phyloP scores from a whole-genome alignment of 2,113 vertebrate genomes.

The Nerophis ophidion region DNA sequence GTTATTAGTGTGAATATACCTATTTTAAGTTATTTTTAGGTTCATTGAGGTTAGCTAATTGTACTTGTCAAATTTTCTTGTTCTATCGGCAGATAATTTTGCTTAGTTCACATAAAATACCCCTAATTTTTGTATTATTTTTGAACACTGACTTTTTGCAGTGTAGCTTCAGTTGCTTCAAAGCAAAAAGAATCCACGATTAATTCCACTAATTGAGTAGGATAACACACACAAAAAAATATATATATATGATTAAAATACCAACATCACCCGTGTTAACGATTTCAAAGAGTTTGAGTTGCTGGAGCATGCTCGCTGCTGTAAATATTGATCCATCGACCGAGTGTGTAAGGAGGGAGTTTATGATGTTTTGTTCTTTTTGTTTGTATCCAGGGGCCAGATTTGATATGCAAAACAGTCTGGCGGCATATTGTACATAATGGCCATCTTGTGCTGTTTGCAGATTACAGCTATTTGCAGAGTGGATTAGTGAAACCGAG shows the following conservation, averaged over 20 bases:
- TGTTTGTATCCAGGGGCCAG: neutral
- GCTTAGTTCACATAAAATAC: too few species aligned
- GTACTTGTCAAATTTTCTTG: too few species aligned
- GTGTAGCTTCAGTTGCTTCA: too few species aligned
- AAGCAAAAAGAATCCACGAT: too few species aligned
- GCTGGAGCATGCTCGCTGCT: neutral
- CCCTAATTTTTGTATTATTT: too few species aligned
- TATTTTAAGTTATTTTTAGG: too few species aligned
- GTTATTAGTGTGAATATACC: too few species aligned
- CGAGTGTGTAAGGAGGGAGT: neutral
- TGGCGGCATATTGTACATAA: conserved; percentile 16
- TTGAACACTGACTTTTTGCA: too few species aligned
- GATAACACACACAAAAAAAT: neutral
- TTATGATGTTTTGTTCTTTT: neutral
- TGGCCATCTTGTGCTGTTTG: conserved; percentile 22
- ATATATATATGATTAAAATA: neutral
- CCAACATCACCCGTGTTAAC: neutral
- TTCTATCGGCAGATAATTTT: too few species aligned
- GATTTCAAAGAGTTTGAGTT: neutral
- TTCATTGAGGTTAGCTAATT: too few species aligned
- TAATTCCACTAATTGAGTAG: too few species aligned
- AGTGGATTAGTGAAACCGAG: conserved; percentile 42
- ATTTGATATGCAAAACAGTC: conserved; percentile 9
- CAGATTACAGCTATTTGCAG: conserved; percentile 39
- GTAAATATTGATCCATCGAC: conserved; percentile 1